phyloP scores from a whole-genome alignment of 1,140 invertebrate genomes.

The Drosophila lacertosa region DNA sequence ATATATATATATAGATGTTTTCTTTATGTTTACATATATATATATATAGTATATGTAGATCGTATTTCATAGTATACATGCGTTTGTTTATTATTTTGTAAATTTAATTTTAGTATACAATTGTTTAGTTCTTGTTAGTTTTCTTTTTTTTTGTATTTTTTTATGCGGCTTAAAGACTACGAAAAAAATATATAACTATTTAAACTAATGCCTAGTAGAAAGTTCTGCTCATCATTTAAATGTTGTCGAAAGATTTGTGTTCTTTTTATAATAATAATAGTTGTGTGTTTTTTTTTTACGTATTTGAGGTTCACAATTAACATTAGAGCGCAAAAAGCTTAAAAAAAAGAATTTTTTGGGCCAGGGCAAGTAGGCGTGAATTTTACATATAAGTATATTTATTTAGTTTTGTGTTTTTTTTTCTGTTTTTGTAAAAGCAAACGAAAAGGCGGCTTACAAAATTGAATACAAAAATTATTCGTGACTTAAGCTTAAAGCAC shows the following conservation, averaged over 20 bases:
- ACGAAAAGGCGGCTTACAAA: not conserved
- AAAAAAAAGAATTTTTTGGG: constrained; percentile 11
- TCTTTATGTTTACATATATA: constrained; percentile 5
- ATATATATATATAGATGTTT: constrained; percentile 23
- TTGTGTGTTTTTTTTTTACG: constrained; percentile 43
- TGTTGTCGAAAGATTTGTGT: constrained; percentile 17
- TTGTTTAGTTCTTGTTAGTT: constrained; percentile 40
- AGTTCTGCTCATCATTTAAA: constrained; percentile 9
- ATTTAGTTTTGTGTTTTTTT: not conserved
- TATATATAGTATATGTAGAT: constrained; percentile 23
- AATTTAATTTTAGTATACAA: constrained; percentile 57
- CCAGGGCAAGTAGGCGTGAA: not conserved
- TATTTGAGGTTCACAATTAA: constrained; percentile 57
- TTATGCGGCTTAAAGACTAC: constrained; percentile 47
- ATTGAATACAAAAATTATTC: constrained; percentile 4
- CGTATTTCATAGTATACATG: constrained; percentile 36
- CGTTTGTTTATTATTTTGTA: constrained; percentile 27
- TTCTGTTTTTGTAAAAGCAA: constrained; percentile 6
- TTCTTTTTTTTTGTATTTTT: constrained; percentile 14
- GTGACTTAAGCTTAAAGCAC: constrained; percentile 36
- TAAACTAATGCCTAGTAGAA: constrained; percentile 54
- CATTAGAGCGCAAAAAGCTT: constrained; percentile 43
- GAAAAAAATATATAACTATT: constrained; percentile 60
- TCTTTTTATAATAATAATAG: constrained; percentile 6
- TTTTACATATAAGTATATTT: not conserved